A percentile compares a stretch with the other conserved stretches of the same genome.
phyloP scores from a whole-genome alignment of 2,888 invertebrate genomes.

The Heliconius sara region DNA sequence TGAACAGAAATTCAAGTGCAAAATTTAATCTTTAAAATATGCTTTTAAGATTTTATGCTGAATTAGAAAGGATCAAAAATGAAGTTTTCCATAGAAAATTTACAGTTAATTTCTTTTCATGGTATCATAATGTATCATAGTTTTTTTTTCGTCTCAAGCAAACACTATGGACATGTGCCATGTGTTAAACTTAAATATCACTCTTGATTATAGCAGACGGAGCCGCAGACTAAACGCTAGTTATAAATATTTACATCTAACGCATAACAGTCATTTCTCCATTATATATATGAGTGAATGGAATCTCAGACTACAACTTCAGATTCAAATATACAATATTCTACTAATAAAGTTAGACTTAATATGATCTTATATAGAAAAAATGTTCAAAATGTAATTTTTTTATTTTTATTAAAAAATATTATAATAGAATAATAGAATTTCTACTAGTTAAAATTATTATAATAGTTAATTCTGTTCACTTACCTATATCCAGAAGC shows the following conservation, averaged over 20 bases:
- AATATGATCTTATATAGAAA: too few relatives aligned
- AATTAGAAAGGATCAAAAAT: too few relatives aligned
- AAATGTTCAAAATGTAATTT: too few relatives aligned
- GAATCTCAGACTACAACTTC: neutral
- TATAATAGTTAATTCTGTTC: slow-evolving; percentile 21
- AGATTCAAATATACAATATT: neutral
- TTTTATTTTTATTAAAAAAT: too few relatives aligned
- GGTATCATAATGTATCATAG: too few relatives aligned
- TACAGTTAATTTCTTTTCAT: too few relatives aligned
- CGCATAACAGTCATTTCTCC: neutral
- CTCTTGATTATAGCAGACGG: too few relatives aligned
- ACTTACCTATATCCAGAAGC: slow-evolving; percentile 84
- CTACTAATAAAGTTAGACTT: too few relatives aligned
- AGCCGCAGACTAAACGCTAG: neutral
- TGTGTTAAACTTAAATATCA: too few relatives aligned
- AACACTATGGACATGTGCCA: neutral
- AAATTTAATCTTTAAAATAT: neutral
- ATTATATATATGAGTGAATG: neutral
- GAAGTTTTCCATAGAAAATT: too few relatives aligned
- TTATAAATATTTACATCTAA: neutral
- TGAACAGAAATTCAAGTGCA: neutral
- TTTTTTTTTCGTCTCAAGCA: neutral
- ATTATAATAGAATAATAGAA: too few relatives aligned
- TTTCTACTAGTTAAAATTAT: neutral
- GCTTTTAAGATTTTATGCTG: too few relatives aligned